These are phyloP conservation scores for Formica selysi DNA, from an alignment of 1,140 invertebrate species.

Conservation along the genomic window DNA sequence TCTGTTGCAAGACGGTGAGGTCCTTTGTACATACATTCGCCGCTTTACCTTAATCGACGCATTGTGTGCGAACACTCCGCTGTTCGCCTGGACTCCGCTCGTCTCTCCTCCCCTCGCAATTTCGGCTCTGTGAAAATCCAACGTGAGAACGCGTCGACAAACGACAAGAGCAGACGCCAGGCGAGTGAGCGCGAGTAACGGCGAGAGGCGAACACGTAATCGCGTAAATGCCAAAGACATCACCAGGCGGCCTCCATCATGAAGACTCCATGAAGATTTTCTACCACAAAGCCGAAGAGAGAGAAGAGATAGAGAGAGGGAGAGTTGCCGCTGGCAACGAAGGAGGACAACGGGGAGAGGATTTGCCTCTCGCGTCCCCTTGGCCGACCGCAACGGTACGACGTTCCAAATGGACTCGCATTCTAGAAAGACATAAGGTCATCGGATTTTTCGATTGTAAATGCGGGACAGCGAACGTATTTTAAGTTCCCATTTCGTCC, in stretches of 20 bases:
- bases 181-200: slow-evolving; percentile 33
- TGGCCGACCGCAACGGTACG: slow-evolving; percentile 47
- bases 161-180: background rate
- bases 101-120: slow-evolving; percentile 25
- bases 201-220: slow-evolving; percentile 35
- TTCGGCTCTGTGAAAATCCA: slow-evolving; percentile 42
- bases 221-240: slow-evolving; percentile 61
- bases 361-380: slow-evolving; percentile 45
- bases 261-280: slow-evolving; percentile 32
- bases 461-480: slow-evolving; percentile 20
- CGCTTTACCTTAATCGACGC: slow-evolving; percentile 54
- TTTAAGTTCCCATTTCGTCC: background rate
- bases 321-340: background rate
- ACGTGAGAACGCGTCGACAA: slow-evolving; percentile 47
- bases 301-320: background rate
- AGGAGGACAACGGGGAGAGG: slow-evolving; percentile 44
- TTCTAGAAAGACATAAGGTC: slow-evolving; percentile 58
- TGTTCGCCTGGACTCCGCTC: background rate
- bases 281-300: slow-evolving; percentile 17
- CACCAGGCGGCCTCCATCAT: slow-evolving; percentile 26
- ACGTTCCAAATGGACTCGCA: slow-evolving; percentile 71
- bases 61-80: slow-evolving; percentile 14
- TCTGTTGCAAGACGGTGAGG: slow-evolving; percentile 15
- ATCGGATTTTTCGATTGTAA: slow-evolving; percentile 54
- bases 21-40: slow-evolving; percentile 45